Evolutionary conservation across 2,888 invertebrate genomes (phyloP).

Genomic region (Phrixothrix hirtus): DNA sequence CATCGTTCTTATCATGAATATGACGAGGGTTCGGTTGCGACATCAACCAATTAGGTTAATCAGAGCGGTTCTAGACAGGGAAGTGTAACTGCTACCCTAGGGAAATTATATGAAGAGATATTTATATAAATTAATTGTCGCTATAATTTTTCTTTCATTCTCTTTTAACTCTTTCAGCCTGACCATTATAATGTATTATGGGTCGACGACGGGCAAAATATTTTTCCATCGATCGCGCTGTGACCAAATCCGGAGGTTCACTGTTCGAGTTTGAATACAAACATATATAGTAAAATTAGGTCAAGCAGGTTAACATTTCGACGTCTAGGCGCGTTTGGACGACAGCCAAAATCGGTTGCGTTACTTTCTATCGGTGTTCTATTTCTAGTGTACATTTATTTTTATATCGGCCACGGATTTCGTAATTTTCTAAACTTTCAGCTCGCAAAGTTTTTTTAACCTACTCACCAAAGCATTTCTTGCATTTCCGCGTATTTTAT

Average conservation of each 20-base stretch:
- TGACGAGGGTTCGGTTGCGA: constrained; percentile 25
- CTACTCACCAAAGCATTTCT: no score
- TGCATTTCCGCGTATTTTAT: neutral
- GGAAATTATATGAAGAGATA: constrained; percentile 23
- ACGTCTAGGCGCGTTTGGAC: constrained; percentile 15
- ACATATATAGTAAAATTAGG: constrained; percentile 11
- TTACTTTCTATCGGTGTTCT: neutral
- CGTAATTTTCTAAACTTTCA: neutral
- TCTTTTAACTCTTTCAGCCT: neutral
- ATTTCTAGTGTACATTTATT: no score
- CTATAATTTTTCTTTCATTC: constrained; percentile 7
- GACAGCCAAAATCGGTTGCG: constrained; percentile 17
- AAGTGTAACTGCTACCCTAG: constrained; percentile 16
- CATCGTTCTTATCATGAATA: constrained; percentile 23
- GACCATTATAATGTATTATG: no score
- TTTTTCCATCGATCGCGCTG: no score
- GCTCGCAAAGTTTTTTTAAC: no score
- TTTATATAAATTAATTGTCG: constrained; percentile 15
- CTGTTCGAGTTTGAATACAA: constrained; percentile 3
- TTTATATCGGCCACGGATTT: neutral
- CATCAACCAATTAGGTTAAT: constrained; percentile 28
- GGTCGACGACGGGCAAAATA: no score
- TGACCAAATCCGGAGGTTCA: no score
- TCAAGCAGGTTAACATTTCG: constrained; percentile 14
- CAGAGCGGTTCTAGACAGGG: constrained; percentile 21